Percentiles rank a stretch among this genome's conserved stretches.
Conservation (phyloP, 2,797 vertebrate genomes). For the Rhabdophis nuchalis region DNA sequence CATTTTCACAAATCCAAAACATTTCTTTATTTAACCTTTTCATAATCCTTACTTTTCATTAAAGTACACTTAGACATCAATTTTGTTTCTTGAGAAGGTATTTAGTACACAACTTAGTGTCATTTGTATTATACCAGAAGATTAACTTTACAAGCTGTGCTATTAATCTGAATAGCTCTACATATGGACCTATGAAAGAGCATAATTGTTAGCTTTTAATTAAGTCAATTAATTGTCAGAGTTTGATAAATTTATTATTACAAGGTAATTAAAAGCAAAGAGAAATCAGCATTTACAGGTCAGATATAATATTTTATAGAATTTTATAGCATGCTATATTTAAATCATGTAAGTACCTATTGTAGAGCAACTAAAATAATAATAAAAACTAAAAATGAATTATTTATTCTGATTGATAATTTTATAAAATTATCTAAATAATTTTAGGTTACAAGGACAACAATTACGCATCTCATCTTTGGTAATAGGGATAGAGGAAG, state of each 20-base stretch:
- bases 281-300: conserved; percentile 79
- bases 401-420: conserved; percentile 27
- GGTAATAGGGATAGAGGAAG: not conserved
- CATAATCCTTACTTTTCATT: conserved; percentile 62
- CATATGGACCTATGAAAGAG: conserved; percentile 81
- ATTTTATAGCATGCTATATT: conserved; percentile 63
- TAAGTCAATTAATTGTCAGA: conserved; percentile 87
- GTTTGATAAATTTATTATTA: conserved; percentile 78
- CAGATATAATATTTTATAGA: conserved; percentile 72
- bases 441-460: not conserved
- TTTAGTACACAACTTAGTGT: conserved; percentile 72
- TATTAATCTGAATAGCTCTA: conserved; percentile 82
- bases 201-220: conserved; percentile 89
- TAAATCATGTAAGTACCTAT: conserved; percentile 50
- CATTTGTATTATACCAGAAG: conserved; percentile 72
- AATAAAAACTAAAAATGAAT: conserved; percentile 45
- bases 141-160: conserved; percentile 79
- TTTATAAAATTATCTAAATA: conserved; percentile 16
- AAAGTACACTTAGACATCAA: conserved; percentile 55
- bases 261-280: conserved; percentile 84
- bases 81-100: conserved; percentile 57
- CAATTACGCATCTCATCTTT: not conserved
- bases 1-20: conserved; percentile 53
- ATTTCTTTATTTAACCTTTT: conserved; percentile 66
- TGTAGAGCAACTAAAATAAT: conserved; percentile 56